Conservation (phyloP, 2,888 invertebrate genomes). For the Carcina quercana region DNA sequence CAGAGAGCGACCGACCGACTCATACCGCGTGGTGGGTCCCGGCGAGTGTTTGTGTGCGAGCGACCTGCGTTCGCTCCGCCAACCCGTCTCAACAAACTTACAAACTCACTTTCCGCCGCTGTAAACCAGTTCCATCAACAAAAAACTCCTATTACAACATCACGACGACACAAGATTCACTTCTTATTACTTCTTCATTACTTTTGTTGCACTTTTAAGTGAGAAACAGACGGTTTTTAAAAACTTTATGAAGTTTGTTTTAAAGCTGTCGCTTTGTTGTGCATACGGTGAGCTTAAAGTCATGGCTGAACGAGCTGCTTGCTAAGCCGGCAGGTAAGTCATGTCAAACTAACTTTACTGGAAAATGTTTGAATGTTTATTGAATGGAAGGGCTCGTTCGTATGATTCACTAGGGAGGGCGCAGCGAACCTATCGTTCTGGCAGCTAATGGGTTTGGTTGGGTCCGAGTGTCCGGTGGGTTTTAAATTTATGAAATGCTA, state of each 20-base stretch:
- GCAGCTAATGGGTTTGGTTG: background rate
- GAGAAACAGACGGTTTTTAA: constrained; percentile 38
- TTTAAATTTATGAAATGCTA: background rate
- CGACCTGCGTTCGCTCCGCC: constrained; percentile 30
- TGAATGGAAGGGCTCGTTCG: background rate
- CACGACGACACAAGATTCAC: constrained; percentile 29
- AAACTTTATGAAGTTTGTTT: constrained; percentile 58
- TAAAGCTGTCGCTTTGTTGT: constrained; percentile 36
- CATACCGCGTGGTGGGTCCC: constrained; percentile 51
- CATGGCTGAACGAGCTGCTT: constrained; percentile 56
- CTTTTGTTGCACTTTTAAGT: constrained; percentile 25
- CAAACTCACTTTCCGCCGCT: constrained; percentile 51
- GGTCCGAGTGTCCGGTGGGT: background rate
- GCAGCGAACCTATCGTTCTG: constrained; percentile 1
- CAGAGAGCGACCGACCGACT: constrained; percentile 18
- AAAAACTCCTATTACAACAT: constrained; percentile 36
- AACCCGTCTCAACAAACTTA: constrained; percentile 44
- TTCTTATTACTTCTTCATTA: constrained; percentile 26
- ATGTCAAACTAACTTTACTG: constrained; percentile 52
- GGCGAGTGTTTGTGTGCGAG: constrained; percentile 40
- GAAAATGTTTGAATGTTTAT: constrained; percentile 29
- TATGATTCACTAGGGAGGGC: constrained; percentile 11
- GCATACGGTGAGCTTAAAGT: constrained; percentile 47
- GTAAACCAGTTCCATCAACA: constrained; percentile 47
- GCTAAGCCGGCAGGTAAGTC: constrained; percentile 66